Conservation (phyloP, 2,113 vertebrate genomes). For the Marcusenius ussheri region DNA sequence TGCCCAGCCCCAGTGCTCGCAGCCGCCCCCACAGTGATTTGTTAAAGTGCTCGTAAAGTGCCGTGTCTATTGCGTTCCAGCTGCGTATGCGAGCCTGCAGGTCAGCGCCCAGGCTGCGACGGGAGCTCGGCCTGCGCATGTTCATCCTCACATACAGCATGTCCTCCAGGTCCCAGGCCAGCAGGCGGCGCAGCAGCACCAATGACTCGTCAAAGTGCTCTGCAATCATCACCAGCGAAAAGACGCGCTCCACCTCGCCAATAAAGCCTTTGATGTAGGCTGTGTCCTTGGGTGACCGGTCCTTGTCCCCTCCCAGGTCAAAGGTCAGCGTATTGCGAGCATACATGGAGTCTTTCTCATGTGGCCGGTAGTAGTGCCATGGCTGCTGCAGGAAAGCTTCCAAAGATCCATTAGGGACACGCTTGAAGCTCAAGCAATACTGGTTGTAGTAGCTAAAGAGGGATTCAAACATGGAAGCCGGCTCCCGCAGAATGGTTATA, state of each 20-base stretch:
- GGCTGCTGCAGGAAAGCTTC: conserved; percentile 68
- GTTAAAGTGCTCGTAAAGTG: conserved; percentile 74
- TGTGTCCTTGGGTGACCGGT: conserved; percentile 46
- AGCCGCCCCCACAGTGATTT: conserved; percentile 70
- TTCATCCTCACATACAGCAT: conserved; percentile 75
- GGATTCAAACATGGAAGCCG: conserved; percentile 77
- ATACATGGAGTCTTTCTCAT: conserved; percentile 71
- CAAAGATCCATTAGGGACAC: conserved; percentile 71
- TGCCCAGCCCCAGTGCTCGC: conserved; percentile 52
- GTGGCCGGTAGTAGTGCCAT: conserved; percentile 64
- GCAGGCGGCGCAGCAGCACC: conserved; percentile 69
- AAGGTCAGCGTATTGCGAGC: conserved; percentile 74
- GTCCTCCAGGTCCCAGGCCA: conserved; percentile 77
- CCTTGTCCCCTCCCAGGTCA: conserved; percentile 73
- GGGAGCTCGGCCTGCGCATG: conserved; percentile 64
- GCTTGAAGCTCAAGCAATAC: conserved; percentile 68
- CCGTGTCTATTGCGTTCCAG: conserved; percentile 72
- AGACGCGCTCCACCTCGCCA: conserved; percentile 61
- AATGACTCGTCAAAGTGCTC: conserved; percentile 82
- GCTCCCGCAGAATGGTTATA: conserved; percentile 75
- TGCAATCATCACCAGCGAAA: conserved; percentile 78
- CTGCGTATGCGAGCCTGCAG: conserved; percentile 55
- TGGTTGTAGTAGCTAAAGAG: conserved; percentile 78
- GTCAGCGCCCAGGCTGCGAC: conserved; percentile 52
- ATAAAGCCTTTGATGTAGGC: conserved; percentile 59